Percentiles rank a stretch among this genome's conserved stretches.
Conservation (phyloP, 2,113 vertebrate genomes). For the Perccottus glenii region DNA sequence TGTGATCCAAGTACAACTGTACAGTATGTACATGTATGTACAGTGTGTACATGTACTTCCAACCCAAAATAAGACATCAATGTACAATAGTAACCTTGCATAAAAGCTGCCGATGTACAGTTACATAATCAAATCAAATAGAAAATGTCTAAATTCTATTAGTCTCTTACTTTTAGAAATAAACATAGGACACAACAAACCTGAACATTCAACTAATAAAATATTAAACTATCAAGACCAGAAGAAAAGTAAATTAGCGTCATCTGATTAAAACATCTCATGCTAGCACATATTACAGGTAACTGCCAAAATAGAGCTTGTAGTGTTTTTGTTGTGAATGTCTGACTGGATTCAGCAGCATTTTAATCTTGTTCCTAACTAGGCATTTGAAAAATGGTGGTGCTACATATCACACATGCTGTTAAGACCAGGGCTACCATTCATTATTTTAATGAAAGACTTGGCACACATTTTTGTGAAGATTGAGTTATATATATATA, state of each 20-base stretch:
- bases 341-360: slow-evolving; percentile 15
- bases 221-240: slow-evolving; percentile 4
- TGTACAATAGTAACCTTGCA: slow-evolving; percentile 66
- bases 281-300: slow-evolving; percentile 41
- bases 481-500: background rate
- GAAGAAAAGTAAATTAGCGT: slow-evolving; percentile 1
- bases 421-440: slow-evolving; percentile 13
- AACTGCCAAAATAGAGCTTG: slow-evolving; percentile 41
- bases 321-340: slow-evolving; percentile 1
- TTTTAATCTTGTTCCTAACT: slow-evolving; percentile 16
- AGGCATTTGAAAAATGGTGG: slow-evolving; percentile 18
- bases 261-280: slow-evolving; percentile 39
- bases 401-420: slow-evolving; percentile 44
- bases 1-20: slow-evolving; percentile 63
- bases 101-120: slow-evolving; percentile 68
- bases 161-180: slow-evolving; percentile 29
- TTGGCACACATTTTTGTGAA: background rate
- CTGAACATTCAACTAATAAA: slow-evolving; percentile 15
- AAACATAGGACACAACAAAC: slow-evolving; percentile 4
- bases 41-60: slow-evolving; percentile 68
- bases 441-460: background rate
- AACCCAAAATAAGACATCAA: slow-evolving; percentile 59
- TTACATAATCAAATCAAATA: slow-evolving; percentile 38
- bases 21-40: slow-evolving; percentile 70
- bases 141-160: slow-evolving; percentile 44